Conservation (phyloP, 2,888 invertebrate species). For the Axea sp. region DNA sequence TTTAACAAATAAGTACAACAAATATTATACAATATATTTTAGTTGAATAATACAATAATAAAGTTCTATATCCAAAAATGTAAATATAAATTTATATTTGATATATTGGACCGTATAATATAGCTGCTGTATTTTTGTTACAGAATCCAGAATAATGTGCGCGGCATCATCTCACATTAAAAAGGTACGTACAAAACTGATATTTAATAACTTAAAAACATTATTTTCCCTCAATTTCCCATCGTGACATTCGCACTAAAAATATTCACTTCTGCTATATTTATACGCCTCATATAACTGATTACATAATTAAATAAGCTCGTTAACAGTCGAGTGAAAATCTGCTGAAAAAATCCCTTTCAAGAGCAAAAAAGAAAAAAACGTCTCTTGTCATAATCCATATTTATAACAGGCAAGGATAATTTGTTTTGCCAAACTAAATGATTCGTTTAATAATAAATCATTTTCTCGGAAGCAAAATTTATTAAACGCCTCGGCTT, state of each 20-base stretch:
- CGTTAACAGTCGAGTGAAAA: constrained; percentile 21
- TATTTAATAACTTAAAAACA: constrained; percentile 11
- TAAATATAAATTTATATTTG: too few relatives aligned
- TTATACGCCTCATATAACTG: constrained; percentile 1
- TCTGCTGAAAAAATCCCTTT: not conserved
- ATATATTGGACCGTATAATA: too few relatives aligned
- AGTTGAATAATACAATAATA: too few relatives aligned
- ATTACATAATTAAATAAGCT: constrained; percentile 25
- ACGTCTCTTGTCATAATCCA: not conserved
- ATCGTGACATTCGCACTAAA: constrained; percentile 3
- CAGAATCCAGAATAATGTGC: not conserved
- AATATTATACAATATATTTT: too few relatives aligned
- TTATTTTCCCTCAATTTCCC: not conserved
- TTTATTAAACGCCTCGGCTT: constrained; percentile 53
- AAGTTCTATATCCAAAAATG: too few relatives aligned
- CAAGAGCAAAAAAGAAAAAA: not conserved
- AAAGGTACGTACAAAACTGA: not conserved
- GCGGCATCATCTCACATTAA: not conserved
- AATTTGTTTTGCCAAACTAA: constrained; percentile 42
- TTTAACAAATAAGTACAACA: too few relatives aligned
- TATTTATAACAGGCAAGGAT: constrained; percentile 2
- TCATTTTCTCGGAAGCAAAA: constrained; percentile 49
- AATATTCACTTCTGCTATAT: constrained; percentile 13
- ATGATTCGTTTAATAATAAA: constrained; percentile 49
- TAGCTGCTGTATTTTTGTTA: not conserved